phyloP scores from a whole-genome alignment of 2,797 vertebrate genomes.

The Oreortyx pictus region DNA sequence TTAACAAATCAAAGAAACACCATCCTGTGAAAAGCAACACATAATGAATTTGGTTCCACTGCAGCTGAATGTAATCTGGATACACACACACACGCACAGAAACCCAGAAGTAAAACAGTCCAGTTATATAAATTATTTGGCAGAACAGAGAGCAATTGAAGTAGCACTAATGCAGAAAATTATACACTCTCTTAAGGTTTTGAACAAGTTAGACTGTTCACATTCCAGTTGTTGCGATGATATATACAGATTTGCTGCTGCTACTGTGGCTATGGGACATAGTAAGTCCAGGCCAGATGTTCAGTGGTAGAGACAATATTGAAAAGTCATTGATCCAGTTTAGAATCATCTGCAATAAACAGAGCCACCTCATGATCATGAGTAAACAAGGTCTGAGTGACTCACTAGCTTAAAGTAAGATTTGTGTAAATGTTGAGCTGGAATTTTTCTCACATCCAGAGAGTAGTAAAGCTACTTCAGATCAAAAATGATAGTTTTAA shows the following conservation, averaged over 20 bases:
- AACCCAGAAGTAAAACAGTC: background rate
- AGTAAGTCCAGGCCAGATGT: background rate
- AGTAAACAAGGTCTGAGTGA: background rate
- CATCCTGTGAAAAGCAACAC: background rate
- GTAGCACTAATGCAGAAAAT: conserved; percentile 39
- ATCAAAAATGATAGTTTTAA: background rate
- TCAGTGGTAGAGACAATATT: background rate
- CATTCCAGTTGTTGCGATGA: conserved; percentile 54
- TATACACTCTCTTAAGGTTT: conserved; percentile 46
- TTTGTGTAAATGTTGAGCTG: background rate
- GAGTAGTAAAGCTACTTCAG: background rate
- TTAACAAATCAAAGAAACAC: background rate
- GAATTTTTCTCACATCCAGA: background rate
- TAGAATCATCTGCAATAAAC: background rate
- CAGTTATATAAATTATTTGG: conserved; percentile 10
- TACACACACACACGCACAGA: background rate
- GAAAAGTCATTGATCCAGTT: background rate
- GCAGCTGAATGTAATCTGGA: background rate
- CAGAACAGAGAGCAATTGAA: conserved; percentile 42
- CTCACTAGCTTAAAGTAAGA: background rate
- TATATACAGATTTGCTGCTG: conserved; percentile 12
- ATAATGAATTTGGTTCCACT: background rate
- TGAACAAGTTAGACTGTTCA: conserved; percentile 55
- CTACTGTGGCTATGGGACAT: background rate
- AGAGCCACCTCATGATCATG: background rate